phyloP scores from a whole-genome alignment of 2,797 vertebrate species.

The Merluccius polli region DNA sequence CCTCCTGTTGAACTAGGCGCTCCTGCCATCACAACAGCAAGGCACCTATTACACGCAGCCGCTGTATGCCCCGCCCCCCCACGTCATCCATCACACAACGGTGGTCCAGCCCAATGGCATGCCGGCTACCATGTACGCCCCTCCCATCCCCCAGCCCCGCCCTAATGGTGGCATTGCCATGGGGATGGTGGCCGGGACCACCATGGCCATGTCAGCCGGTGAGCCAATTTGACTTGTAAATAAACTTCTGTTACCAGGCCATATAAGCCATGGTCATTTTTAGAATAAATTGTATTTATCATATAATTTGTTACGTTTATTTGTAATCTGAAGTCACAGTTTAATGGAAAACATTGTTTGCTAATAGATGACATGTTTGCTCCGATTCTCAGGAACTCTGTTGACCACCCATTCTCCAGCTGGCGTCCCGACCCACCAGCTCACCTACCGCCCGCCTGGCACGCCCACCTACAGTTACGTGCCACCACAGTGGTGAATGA shows the following conservation, averaged over 20 bases:
- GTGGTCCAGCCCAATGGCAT: slow-evolving; percentile 98
- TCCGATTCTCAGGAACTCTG: slow-evolving; percentile 82
- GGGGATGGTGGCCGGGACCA: slow-evolving; percentile 98
- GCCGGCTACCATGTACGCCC: slow-evolving; percentile 93
- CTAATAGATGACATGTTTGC: too few relatives aligned
- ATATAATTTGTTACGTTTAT: not conserved
- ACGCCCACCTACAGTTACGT: slow-evolving; percentile 98
- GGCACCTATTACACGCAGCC: slow-evolving; percentile 97
- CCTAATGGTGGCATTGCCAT: slow-evolving; percentile 86
- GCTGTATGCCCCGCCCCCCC: slow-evolving; percentile 92
- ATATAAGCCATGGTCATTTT: not conserved
- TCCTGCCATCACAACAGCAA: slow-evolving; percentile 79
- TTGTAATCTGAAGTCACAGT: not conserved
- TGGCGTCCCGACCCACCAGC: slow-evolving; percentile 85
- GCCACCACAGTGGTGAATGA: slow-evolving; percentile 78
- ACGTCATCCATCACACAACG: slow-evolving; percentile 98
- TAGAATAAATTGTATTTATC: not conserved
- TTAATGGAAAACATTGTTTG: not conserved
- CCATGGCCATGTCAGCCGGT: slow-evolving; percentile 99
- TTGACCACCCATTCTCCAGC: slow-evolving; percentile 94
- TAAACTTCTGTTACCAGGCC: not conserved
- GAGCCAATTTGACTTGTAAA: slow-evolving; percentile 25
- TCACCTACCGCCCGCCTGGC: slow-evolving; percentile 89
- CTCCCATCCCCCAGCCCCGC: slow-evolving; percentile 78
- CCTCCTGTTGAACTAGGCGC: slow-evolving; percentile 29